Evolutionary conservation across 2,888 invertebrate genomes (phyloP).

Genomic region (Protodeltote pygarga): DNA sequence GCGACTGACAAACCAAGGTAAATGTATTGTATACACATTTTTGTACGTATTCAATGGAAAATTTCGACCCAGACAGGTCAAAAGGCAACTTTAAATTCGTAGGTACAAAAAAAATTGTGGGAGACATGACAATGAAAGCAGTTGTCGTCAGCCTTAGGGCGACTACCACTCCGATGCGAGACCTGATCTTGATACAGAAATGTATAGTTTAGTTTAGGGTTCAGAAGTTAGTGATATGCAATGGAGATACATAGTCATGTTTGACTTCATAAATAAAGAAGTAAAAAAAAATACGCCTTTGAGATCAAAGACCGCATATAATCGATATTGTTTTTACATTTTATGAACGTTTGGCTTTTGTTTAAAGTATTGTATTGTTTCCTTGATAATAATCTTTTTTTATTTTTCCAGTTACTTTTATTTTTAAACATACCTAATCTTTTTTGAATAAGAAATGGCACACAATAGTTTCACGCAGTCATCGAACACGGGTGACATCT

Average conservation of each 20-base stretch:
- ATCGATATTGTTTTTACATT: background rate
- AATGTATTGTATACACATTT: slow-evolving; percentile 14
- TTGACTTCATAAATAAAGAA: no score
- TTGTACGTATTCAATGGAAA: slow-evolving; percentile 8
- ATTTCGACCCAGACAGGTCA: slow-evolving; percentile 20
- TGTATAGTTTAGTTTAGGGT: no score
- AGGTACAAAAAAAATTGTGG: slow-evolving; percentile 22
- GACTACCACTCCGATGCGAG: no score
- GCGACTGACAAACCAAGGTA: slow-evolving; percentile 14
- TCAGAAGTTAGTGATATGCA: no score
- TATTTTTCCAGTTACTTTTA: background rate
- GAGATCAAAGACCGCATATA: slow-evolving; percentile 19
- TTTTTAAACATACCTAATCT: background rate
- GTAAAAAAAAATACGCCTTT: no score
- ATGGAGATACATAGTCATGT: no score
- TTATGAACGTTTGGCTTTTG: background rate
- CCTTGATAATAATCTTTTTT: background rate
- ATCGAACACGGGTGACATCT: slow-evolving; percentile 28
- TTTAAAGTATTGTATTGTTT: slow-evolving; percentile 1
- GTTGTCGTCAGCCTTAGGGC: slow-evolving; percentile 11
- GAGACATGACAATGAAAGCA: slow-evolving; percentile 23
- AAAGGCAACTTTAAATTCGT: slow-evolving; percentile 12
- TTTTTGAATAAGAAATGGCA: background rate
- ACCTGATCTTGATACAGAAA: no score
- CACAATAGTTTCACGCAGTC: slow-evolving; percentile 7